phyloP scores from a whole-genome alignment of 2,797 vertebrate species.

The Dallia pectoralis region DNA sequence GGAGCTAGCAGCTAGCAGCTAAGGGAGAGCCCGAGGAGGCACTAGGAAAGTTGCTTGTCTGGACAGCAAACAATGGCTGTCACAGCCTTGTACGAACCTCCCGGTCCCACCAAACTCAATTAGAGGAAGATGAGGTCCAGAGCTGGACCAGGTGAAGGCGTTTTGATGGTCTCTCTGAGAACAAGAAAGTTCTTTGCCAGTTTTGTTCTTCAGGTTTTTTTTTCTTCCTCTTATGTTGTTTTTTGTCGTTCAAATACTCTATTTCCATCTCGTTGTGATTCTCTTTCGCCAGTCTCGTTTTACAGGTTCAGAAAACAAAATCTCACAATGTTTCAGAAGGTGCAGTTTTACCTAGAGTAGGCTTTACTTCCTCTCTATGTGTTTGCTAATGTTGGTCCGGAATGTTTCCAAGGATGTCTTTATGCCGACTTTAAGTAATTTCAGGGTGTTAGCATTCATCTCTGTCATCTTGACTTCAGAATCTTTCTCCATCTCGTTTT shows the following conservation, averaged over 20 bases:
- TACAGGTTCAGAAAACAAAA: neutral
- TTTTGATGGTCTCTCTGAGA: neutral
- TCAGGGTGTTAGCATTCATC: neutral
- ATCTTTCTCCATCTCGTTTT: slow-evolving; percentile 8
- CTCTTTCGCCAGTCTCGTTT: neutral
- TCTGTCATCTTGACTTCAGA: neutral
- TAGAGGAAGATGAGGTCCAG: slow-evolving; percentile 30
- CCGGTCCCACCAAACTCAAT: slow-evolving; percentile 60
- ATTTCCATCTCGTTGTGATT: neutral
- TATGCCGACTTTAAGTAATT: neutral
- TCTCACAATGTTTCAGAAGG: neutral
- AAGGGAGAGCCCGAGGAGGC: slow-evolving; percentile 28
- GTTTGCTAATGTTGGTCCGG: neutral
- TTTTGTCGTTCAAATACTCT: neutral
- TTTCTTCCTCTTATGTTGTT: neutral
- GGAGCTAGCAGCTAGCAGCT: too few species aligned
- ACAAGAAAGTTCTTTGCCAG: too few species aligned
- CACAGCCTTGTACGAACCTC: slow-evolving; percentile 3
- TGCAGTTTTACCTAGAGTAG: neutral
- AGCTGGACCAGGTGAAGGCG: neutral
- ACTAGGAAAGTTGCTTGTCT: slow-evolving; percentile 42
- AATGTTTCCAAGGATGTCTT: neutral
- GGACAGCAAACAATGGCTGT: slow-evolving; percentile 44
- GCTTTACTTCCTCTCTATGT: neutral
- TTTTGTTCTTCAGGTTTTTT: neutral